Conservation (phyloP, 2,797 vertebrate species). For the Myotis planiceps region DNA sequence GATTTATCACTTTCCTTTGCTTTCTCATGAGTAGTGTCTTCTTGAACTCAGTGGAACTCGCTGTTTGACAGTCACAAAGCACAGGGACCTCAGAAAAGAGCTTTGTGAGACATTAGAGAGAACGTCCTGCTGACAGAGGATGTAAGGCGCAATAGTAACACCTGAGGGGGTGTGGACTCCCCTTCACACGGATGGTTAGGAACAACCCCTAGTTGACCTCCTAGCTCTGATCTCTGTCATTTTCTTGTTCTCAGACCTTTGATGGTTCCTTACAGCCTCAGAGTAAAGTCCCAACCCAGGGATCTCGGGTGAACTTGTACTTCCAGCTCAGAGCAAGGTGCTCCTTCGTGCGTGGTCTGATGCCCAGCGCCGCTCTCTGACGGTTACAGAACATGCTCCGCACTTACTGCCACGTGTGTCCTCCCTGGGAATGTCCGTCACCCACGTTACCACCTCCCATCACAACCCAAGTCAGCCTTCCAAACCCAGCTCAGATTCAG, state of each 20-base stretch:
- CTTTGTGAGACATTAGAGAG: not conserved
- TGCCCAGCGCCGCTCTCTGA: accelerated
- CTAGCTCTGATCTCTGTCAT: not conserved
- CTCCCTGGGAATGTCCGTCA: not conserved
- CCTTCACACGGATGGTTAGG: not conserved
- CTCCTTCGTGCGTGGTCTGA: not conserved
- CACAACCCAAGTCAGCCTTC: not conserved
- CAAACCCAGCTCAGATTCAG: not conserved
- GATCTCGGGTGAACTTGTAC: too few species aligned
- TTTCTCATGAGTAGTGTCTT: not conserved
- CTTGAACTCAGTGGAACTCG: not conserved
- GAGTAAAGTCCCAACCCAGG: not conserved
- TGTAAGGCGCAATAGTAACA: not conserved
- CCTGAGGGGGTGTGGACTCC: not conserved
- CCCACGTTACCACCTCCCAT: not conserved
- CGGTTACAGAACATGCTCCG: not conserved
- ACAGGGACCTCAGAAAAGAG: not conserved
- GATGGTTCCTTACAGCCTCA: not conserved
- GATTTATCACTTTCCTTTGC: not conserved
- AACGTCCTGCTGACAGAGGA: not conserved
- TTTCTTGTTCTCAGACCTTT: not conserved
- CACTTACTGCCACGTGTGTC: not conserved
- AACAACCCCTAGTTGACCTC: not conserved
- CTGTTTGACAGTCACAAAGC: not conserved
- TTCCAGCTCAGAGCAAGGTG: not conserved